Evolutionary conservation across 2,888 invertebrate genomes (phyloP), one percentile per base, ranked within the genome.

Genomic region (Rapana venosa): DNA sequence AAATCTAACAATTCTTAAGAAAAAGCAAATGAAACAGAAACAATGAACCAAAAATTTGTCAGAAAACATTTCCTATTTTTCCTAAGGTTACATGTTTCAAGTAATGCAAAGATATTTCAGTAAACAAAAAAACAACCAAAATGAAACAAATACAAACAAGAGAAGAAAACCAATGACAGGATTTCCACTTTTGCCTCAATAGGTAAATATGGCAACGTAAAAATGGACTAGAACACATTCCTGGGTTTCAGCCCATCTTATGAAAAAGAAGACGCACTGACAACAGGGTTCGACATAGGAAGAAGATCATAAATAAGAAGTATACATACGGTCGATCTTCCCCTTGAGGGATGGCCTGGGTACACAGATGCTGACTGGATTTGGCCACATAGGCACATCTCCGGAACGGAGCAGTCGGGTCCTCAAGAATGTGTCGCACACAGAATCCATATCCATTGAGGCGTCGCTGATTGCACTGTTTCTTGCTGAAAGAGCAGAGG

Each of bases 381-480:
- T 96, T 96, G 61, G 96, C 96, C 90, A 97, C 97, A 95, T 97
- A 98, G 0, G 97, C 97, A 95, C 99, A 99, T 93, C 98, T 98
- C 91, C 97, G 97, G 96, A 97, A 99, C 0, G 98, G 98, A 0
- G 98, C 98, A 22, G 96, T 97, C 13, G 97, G 97, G 95, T 99
- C 99, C 93, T 97, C 97, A 87, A 98, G 96, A 92, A 99, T 98
- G 94, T 99, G 99, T 6, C 97, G 97, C 8, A 97, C 97, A 95
- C 99, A 99, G 96, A 97, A 98, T 91, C 97, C 97, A 92, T 97
- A 97, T 0, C 97, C 98, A 17, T 98, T 97, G 0, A 98, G 95
- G 79, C 97, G 96, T 88, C 97, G 95, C 93, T 97, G 97, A 90
- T 97, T 96, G 94, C 97, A 97, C 92, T 96, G 93, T 93, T 96